Conservation (phyloP, 2,888 invertebrate species). For the Dryocosmus kuriphilus region DNA sequence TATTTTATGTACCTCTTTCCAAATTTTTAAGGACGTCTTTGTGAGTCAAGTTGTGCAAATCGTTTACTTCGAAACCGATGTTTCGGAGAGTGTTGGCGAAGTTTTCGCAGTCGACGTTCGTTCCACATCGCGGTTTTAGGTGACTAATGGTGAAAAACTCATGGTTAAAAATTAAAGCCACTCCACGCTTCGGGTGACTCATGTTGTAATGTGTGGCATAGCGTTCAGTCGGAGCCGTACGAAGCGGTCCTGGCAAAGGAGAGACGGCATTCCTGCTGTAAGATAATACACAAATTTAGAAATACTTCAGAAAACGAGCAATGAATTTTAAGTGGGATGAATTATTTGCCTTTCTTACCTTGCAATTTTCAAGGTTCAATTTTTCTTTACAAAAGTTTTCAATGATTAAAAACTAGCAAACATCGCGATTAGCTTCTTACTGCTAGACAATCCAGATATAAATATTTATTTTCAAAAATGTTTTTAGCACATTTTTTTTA, state of each 20-base stretch:
- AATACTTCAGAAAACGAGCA: conserved; percentile 10
- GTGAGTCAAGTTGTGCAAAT: conserved; percentile 85
- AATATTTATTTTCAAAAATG: neutral
- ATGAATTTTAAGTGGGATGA: neutral
- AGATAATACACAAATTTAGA: neutral
- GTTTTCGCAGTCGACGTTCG: conserved; percentile 90
- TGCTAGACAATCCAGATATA: neutral
- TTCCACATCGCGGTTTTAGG: conserved; percentile 88
- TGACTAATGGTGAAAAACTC: conserved; percentile 87
- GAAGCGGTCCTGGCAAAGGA: conserved; percentile 62
- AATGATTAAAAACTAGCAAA: too few species aligned
- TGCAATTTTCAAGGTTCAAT: too few species aligned
- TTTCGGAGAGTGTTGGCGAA: conserved; percentile 82
- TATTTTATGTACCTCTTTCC: conserved; percentile 79
- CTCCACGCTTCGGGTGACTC: conserved; percentile 89
- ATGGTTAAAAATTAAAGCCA: conserved; percentile 94
- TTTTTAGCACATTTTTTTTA: too few species aligned
- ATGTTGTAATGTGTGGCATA: conserved; percentile 91
- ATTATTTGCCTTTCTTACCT: neutral
- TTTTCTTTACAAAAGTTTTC: neutral
- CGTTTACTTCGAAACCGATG: conserved; percentile 86
- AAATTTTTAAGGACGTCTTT: conserved; percentile 84
- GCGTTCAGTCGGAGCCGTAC: conserved; percentile 78
- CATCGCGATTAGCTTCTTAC: too few species aligned
- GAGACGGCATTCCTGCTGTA: conserved; percentile 65